These are phyloP conservation scores for Pogonomyrmex californicus DNA, from an alignment of 1,140 invertebrate genomes.

Conservation along the genomic window DNA sequence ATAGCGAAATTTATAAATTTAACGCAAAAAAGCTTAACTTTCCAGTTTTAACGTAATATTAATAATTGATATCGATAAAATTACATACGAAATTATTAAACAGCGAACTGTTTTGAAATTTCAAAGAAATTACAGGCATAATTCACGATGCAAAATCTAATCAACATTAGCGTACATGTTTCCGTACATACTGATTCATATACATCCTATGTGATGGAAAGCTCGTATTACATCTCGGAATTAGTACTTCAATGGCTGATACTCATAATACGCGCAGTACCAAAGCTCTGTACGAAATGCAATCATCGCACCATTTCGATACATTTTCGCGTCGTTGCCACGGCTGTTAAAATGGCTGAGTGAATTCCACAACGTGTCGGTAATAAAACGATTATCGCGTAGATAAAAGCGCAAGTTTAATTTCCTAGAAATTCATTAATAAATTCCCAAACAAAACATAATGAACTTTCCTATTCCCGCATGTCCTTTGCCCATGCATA, in stretches of 20 bases:
- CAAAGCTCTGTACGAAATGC: neutral
- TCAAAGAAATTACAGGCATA: neutral
- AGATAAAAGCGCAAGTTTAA: constrained; percentile 41
- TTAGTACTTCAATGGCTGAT: constrained; percentile 12
- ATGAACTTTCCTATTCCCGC: constrained; percentile 51
- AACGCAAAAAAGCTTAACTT: neutral
- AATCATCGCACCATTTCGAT: constrained; percentile 22
- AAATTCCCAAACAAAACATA: constrained; percentile 30
- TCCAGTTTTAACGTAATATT: neutral
- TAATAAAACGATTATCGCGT: constrained; percentile 7
- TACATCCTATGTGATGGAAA: neutral
- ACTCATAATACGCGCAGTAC: neutral
- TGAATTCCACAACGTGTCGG: neutral
- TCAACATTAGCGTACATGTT: neutral
- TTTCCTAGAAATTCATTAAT: constrained; percentile 55
- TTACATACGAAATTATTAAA: neutral
- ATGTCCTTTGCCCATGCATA: neutral
- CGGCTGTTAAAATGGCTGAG: constrained; percentile 27
- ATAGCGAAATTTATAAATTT: neutral
- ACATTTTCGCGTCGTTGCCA: constrained; percentile 31
- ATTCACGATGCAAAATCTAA: neutral
- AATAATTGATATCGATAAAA: neutral
- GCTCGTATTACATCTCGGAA: neutral
- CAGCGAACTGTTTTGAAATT: neutral
- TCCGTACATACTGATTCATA: neutral